Evolutionary conservation across 2,113 vertebrate species (phyloP).

Genomic region (Oriolus oriolus): DNA sequence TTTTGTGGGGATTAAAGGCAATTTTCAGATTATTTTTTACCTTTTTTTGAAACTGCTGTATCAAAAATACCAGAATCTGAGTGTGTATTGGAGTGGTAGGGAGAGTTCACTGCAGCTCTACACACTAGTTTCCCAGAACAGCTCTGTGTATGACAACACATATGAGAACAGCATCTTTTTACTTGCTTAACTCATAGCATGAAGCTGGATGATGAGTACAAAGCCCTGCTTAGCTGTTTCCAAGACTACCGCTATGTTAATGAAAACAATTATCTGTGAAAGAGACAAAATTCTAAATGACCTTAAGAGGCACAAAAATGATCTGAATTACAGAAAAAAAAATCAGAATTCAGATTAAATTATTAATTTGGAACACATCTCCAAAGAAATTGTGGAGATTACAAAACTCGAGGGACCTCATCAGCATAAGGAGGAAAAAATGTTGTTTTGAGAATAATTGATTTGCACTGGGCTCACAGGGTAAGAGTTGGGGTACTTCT

Average conservation of each 20-base stretch:
- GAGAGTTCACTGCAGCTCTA: background rate
- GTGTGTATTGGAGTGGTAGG: background rate
- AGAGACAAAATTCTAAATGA: background rate
- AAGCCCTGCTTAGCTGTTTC: conserved; percentile 10
- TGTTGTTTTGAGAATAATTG: background rate
- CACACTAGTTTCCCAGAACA: background rate
- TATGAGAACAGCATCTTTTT: background rate
- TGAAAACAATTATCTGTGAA: background rate
- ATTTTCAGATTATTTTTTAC: background rate
- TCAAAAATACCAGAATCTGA: background rate
- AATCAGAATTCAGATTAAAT: background rate
- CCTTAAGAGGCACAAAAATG: background rate
- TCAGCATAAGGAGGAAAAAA: background rate
- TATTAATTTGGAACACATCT: background rate
- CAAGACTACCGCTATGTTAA: conserved; percentile 15
- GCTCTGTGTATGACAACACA: background rate
- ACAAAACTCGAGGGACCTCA: background rate
- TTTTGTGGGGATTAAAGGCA: background rate
- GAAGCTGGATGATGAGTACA: background rate
- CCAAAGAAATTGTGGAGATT: background rate
- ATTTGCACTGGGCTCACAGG: background rate
- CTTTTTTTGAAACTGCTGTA: background rate
- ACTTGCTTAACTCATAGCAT: background rate
- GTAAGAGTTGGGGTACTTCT: background rate
- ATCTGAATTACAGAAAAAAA: background rate